Conservation (phyloP, 2,113 vertebrate genomes). For the Calidris pygmaea region DNA sequence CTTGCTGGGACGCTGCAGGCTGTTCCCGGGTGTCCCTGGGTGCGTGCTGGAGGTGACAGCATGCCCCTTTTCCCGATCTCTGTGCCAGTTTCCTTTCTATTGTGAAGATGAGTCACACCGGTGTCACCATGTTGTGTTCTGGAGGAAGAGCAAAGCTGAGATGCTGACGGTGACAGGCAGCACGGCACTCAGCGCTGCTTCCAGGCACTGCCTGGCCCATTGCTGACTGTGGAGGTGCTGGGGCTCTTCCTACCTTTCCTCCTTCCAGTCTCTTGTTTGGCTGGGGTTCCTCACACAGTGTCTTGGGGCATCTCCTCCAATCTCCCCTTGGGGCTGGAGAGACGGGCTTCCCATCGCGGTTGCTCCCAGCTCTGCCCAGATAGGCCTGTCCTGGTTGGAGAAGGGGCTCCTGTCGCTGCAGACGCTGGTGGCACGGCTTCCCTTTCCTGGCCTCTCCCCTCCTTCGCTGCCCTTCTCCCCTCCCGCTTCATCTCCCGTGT, state of each 20-base stretch:
- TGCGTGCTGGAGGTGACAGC: fast-evolving
- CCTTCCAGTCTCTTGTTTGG: not conserved
- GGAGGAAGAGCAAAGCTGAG: constrained; percentile 13
- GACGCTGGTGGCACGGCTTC: fast-evolving
- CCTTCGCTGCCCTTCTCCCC: not conserved
- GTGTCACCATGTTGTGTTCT: constrained; percentile 46
- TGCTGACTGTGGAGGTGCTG: not conserved
- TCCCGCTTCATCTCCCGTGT: not conserved
- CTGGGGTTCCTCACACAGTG: fast-evolving
- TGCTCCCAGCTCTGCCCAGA: not conserved
- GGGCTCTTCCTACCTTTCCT: not conserved
- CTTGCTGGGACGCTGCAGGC: fast-evolving
- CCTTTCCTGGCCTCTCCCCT: not conserved
- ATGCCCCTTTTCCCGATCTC: not conserved
- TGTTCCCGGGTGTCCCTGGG: not conserved
- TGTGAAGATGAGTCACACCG: constrained; percentile 16
- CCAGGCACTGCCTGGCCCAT: not conserved
- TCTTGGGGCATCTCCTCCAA: not conserved
- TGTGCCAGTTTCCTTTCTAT: not conserved
- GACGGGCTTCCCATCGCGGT: not conserved
- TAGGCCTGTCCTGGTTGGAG: fast-evolving
- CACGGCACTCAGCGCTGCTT: fast-evolving
- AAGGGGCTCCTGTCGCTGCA: not conserved
- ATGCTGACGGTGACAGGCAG: not conserved
- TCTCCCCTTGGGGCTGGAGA: not conserved